Base-by-base conservation (phyloP, 1,140 invertebrate genomes). In the Drosophila nannoptera region DNA sequence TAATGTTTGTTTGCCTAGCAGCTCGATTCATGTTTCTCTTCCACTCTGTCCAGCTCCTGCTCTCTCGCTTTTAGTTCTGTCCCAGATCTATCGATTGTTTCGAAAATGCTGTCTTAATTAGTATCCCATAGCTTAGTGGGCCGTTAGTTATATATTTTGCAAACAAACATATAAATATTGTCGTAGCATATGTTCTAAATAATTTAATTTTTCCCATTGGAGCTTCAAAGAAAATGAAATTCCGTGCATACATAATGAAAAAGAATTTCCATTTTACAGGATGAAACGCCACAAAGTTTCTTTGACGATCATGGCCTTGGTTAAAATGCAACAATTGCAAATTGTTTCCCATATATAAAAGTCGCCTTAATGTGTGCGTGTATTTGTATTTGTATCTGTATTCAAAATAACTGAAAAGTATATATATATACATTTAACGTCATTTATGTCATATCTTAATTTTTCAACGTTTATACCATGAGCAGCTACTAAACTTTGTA, bases 251-350 rank as follows among this genome's bases (percentile, higher is more conserved):
- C 31, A 68, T 67, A 66, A 75, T 62, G 60, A 84, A 84, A 76
- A 75, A 78, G 70, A 64, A 67, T 77, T 86, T 76, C 78, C 91
- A 91, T 92, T 90, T 96, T 95, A 89, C 92, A 99, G 97, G 98
- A 99, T 91, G 97, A 99, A 92, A 99, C 97, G 43, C 97, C 97
- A 49, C 97, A 99, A 92, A 97, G 97, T 87, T 98, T 99, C 91
- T 99, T 99, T 90, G 98, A 99, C 90, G 98, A 99, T 92, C 97
- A 99, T 90, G 97, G 98, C 70, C 93, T 99, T 75, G 98, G 98
- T 87, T 99, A 97, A 78, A 56, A 48, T 61, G 73, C 45, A 43
- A 60, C 55, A 54, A 56, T 40, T 36, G 33, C 40, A 11, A 66
- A 45, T 64, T 49, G 68, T 52, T 32, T 63, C 65, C 45, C 59